These are phyloP conservation scores for Muschampia plurimacula DNA, from an alignment of 2,888 invertebrate genomes.

Conservation along the genomic window DNA sequence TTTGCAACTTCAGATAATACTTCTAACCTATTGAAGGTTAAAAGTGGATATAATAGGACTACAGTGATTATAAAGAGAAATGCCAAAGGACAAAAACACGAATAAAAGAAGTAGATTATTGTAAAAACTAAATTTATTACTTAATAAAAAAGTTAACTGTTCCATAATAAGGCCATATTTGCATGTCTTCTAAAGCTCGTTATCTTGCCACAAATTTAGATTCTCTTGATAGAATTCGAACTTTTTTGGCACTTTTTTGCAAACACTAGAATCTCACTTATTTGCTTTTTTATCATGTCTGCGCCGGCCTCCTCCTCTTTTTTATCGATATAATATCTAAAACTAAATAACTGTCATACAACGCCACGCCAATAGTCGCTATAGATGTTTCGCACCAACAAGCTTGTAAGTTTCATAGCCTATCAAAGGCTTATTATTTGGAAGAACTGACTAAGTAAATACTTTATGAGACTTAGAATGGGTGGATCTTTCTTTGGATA, in stretches of 20 bases:
- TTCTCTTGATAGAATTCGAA: constrained; percentile 59
- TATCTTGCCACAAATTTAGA: constrained; percentile 63
- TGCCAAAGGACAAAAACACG: too few species aligned
- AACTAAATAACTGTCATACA: constrained; percentile 39
- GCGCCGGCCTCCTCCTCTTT: constrained; percentile 57
- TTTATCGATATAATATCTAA: constrained; percentile 62
- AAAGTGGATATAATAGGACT: too few species aligned
- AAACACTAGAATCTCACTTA: constrained; percentile 64
- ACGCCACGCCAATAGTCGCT: too few species aligned
- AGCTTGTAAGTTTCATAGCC: too few species aligned
- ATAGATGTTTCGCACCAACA: too few species aligned
- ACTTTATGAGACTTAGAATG: too few species aligned
- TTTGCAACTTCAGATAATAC: too few species aligned
- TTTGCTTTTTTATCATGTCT: constrained; percentile 70
- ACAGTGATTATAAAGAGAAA: too few species aligned
- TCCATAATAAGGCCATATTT: constrained; percentile 53
- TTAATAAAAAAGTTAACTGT: constrained; percentile 17
- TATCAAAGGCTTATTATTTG: too few species aligned
- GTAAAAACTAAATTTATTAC: background rate
- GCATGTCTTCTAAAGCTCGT: constrained; percentile 59
- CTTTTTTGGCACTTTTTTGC: constrained; percentile 60
- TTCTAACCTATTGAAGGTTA: too few species aligned
- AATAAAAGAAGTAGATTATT: background rate
- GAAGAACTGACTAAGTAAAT: too few species aligned
- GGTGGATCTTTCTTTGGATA: too few species aligned